phyloP scores from a whole-genome alignment of 2,888 invertebrate genomes.

The Syritta pipiens region DNA sequence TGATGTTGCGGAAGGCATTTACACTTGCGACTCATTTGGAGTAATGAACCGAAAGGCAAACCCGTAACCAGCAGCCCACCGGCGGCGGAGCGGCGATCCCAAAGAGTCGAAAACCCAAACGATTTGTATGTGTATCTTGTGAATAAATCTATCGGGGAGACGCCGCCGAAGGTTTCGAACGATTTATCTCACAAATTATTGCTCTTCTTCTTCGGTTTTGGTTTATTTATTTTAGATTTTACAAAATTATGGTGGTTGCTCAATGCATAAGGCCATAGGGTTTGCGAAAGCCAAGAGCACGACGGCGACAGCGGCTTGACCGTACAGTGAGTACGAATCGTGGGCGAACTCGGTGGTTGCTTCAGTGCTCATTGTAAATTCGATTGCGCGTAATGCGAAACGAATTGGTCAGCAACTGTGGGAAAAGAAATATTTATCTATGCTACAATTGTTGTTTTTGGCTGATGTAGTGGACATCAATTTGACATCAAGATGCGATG shows the following conservation, averaged over 20 bases:
- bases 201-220: background rate
- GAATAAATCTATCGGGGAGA: background rate
- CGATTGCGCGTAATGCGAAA: background rate
- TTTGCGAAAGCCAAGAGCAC: slow-evolving; percentile 2
- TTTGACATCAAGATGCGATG: no score
- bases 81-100: background rate
- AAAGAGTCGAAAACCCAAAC: background rate
- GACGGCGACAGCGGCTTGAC: background rate
- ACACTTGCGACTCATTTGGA: background rate
- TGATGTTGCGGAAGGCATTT: slow-evolving; percentile 9
- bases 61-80: background rate
- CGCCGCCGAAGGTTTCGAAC: slow-evolving; percentile 28
- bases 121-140: background rate
- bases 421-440: no score
- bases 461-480: no score
- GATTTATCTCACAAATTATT: background rate
- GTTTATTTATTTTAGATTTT: background rate
- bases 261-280: background rate
- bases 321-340: no score
- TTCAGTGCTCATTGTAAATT: no score
- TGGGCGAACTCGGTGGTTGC: no score
- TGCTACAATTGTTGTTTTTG: no score
- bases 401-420: background rate
- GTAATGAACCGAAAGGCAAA: slow-evolving; percentile 29
- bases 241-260: slow-evolving; percentile 1